A percentile compares a stretch with the other conserved stretches of the same genome.
phyloP scores from a whole-genome alignment of 2,797 vertebrate genomes.

The Sternotherus odoratus region DNA sequence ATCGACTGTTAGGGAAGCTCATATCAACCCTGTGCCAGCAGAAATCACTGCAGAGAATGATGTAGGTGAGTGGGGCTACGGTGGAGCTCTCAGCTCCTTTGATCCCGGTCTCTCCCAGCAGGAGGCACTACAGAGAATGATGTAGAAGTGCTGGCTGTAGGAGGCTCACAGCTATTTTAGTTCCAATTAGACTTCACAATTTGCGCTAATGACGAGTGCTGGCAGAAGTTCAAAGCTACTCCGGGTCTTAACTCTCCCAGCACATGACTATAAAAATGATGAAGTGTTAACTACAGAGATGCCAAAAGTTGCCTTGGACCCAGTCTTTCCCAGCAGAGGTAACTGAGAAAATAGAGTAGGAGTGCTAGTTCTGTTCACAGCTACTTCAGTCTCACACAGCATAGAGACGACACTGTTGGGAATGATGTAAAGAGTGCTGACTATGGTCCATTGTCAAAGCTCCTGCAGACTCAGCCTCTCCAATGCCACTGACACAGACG shows the following conservation, averaged over 20 bases:
- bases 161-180: constrained; percentile 66
- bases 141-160: constrained; percentile 41
- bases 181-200: constrained; percentile 66
- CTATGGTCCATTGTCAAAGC: background rate
- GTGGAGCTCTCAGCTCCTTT: background rate
- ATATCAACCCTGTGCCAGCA: constrained; percentile 20
- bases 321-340: constrained; percentile 64
- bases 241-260: constrained; percentile 59
- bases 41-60: constrained; percentile 1
- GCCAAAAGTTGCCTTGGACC: constrained; percentile 68
- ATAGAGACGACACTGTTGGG: background rate
- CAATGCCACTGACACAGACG: background rate
- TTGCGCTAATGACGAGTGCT: constrained; percentile 68
- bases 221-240: constrained; percentile 70
- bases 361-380: constrained; percentile 54
- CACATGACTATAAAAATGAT: constrained; percentile 66
- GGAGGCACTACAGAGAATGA: constrained; percentile 36
- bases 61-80: constrained; percentile 34
- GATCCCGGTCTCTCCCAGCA: background rate
- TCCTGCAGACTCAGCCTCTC: constrained; percentile 18
- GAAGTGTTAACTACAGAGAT: constrained; percentile 70
- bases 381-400: constrained; percentile 46
- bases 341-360: constrained; percentile 64
- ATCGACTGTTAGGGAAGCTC: constrained; percentile 35
- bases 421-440: background rate